These are phyloP conservation scores for Martes martes DNA, from an alignment of 2,113 vertebrate species.

Conservation along the genomic window DNA sequence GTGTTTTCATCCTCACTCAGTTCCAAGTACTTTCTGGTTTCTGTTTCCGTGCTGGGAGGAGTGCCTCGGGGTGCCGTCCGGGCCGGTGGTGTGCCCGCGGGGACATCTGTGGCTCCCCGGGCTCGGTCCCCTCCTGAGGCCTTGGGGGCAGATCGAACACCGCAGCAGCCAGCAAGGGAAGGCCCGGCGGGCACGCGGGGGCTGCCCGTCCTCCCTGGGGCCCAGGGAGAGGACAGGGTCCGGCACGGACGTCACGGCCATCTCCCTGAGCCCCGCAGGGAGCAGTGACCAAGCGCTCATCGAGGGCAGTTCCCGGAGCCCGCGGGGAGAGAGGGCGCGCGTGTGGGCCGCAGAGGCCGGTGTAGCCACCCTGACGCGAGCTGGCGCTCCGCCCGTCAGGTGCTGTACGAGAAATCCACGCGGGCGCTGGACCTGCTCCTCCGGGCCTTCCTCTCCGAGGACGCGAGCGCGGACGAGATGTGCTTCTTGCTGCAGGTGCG, in stretches of 20 bases:
- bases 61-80: fast-evolving
- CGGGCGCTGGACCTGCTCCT: conserved; percentile 16
- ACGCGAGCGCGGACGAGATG: conserved; percentile 37
- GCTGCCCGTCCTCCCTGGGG: neutral
- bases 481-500: conserved; percentile 67
- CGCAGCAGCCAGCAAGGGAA: fast-evolving
- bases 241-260: fast-evolving
- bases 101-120: fast-evolving
- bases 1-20: neutral
- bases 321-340: neutral
- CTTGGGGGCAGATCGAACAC: neutral
- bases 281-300: neutral
- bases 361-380: no score
- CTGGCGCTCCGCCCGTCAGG: neutral
- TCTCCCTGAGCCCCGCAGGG: neutral
- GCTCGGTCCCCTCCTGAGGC: neutral
- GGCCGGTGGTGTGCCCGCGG: fast-evolving
- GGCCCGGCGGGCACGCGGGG: neutral
- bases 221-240: neutral
- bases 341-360: fast-evolving
- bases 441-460: conserved; percentile 4
- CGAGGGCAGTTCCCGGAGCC: fast-evolving
- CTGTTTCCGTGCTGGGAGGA: neutral
- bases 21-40: neutral
- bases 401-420: neutral